Conservation (phyloP, 2,888 invertebrate species). For the Galeopsomyia nigrocyanea region DNA sequence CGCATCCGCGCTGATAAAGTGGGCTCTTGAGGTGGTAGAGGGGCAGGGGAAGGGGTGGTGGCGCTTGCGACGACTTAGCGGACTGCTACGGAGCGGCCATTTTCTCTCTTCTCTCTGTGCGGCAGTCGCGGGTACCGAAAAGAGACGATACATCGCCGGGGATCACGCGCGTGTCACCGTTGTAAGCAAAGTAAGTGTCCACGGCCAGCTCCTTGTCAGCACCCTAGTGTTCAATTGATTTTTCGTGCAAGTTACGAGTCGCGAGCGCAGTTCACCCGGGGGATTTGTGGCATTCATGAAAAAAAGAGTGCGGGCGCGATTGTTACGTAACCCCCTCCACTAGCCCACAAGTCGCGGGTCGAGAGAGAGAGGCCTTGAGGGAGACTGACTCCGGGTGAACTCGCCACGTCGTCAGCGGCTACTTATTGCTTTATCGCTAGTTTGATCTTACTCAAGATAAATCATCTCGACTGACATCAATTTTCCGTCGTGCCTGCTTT, state of each 20-base stretch:
- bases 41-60: conserved; percentile 11
- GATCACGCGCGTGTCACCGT: conserved; percentile 36
- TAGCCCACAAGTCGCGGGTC: background rate
- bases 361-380: background rate
- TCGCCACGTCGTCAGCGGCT: background rate
- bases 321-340: conserved; percentile 49
- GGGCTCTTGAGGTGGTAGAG: too few species aligned
- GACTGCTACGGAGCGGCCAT: conserved; percentile 42
- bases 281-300: background rate
- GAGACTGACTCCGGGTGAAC: too few species aligned
- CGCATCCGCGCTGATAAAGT: too few species aligned
- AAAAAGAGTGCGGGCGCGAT: conserved; percentile 2
- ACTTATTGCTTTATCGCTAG: background rate
- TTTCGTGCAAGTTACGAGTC: too few species aligned
- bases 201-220: background rate
- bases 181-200: conserved; percentile 38
- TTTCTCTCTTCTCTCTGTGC: conserved; percentile 47
- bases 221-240: background rate
- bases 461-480: background rate
- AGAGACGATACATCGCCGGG: conserved; percentile 46
- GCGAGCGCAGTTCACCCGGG: background rate
- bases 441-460: background rate
- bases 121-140: conserved; percentile 51
- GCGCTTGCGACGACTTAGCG: conserved; percentile 35
- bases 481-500: background rate